A percentile compares a stretch with the other conserved stretches of the same genome.
These are phyloP conservation scores for Bombus breviceps DNA, from an alignment of 1,140 invertebrate genomes.

Conservation along the genomic window DNA sequence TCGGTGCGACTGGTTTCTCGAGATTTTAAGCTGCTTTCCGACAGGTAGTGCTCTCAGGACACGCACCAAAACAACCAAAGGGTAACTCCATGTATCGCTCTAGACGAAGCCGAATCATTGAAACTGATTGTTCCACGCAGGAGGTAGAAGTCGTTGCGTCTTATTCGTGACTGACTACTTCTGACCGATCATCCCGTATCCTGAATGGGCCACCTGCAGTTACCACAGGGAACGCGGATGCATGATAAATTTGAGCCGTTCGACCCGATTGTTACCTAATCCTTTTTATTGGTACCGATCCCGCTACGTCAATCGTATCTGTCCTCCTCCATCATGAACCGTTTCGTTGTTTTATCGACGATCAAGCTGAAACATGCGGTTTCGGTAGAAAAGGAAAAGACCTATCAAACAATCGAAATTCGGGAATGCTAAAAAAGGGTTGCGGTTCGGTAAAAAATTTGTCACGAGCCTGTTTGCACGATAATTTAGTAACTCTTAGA, in stretches of 20 bases:
- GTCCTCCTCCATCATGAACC: neutral
- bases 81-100: slow-evolving; percentile 29
- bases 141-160: slow-evolving; percentile 39
- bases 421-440: neutral
- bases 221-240: neutral
- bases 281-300: slow-evolving; percentile 7
- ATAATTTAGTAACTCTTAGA: too few relatives aligned
- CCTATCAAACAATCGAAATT: neutral
- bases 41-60: slow-evolving; percentile 45
- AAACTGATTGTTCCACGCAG: slow-evolving; percentile 61
- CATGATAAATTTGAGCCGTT: slow-evolving; percentile 36
- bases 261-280: slow-evolving; percentile 25
- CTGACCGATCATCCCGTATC: slow-evolving; percentile 29
- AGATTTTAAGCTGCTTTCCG: slow-evolving; percentile 50
- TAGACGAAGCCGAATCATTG: slow-evolving; percentile 32
- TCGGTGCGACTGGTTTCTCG: slow-evolving; percentile 58
- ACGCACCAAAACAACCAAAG: neutral
- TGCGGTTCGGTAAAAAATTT: neutral
- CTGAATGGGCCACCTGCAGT: slow-evolving; percentile 46
- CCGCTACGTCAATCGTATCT: neutral
- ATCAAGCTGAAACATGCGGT: neutral
- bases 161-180: slow-evolving; percentile 59
- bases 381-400: neutral
- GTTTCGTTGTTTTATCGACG: neutral
- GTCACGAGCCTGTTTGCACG: too few relatives aligned